Evolutionary conservation across 2,113 vertebrate species (phyloP).

Genomic region (Gymnarchus niloticus): DNA sequence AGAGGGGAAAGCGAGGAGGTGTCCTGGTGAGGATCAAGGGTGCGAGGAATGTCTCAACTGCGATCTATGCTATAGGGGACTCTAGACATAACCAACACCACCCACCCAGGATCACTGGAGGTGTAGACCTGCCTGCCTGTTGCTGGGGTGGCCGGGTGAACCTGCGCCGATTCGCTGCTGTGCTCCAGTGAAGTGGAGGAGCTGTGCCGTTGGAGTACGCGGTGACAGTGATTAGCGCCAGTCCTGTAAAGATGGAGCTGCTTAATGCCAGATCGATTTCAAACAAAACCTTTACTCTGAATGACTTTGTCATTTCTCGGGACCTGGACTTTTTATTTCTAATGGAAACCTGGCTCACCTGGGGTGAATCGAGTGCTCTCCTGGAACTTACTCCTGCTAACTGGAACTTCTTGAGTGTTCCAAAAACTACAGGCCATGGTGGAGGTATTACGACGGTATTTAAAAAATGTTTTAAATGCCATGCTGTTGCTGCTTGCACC

Average conservation of each 20-base stretch:
- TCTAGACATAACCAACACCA: not conserved
- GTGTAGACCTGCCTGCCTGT: not conserved
- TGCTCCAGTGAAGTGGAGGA: not conserved
- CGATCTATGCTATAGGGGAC: not conserved
- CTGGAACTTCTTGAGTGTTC: not conserved
- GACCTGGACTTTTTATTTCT: not conserved
- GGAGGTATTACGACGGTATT: not conserved
- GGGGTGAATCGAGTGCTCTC: not conserved
- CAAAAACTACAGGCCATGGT: not conserved
- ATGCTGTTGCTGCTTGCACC: not conserved
- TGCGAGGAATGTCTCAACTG: not conserved
- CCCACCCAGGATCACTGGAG: not conserved
- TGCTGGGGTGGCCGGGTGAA: not conserved
- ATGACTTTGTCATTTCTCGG: not conserved
- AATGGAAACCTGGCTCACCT: not conserved
- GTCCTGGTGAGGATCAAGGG: not conserved
- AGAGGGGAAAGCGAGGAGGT: not conserved
- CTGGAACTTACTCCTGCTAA: not conserved
- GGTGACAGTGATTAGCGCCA: not conserved
- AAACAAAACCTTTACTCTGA: not conserved
- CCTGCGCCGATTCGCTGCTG: not conserved
- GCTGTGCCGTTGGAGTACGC: not conserved
- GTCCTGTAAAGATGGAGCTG: not conserved
- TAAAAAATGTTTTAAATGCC: not conserved
- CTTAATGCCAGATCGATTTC: not conserved